Conservation (phyloP, 2,113 vertebrate species). For the Ondatra zibethicus region DNA sequence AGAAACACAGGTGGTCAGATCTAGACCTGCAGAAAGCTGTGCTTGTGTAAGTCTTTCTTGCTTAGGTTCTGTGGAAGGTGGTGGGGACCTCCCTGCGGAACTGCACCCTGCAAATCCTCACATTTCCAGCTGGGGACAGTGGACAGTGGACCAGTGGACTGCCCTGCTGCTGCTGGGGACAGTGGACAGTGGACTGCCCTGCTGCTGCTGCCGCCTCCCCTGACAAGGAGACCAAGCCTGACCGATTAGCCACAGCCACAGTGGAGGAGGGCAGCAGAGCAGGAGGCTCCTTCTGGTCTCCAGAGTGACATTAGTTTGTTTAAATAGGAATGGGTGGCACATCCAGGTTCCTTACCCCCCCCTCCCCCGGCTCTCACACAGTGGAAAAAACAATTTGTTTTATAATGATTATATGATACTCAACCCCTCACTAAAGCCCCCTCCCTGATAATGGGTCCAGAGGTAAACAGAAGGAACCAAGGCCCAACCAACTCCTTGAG, state of each 20-base stretch:
- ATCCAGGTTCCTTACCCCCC: not conserved
- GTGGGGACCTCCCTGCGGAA: not conserved
- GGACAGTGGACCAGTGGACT: too few species aligned
- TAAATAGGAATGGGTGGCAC: not conserved
- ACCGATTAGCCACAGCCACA: too few species aligned
- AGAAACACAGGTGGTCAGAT: too few species aligned
- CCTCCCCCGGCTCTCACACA: not conserved
- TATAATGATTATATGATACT: not conserved
- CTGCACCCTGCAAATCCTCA: too few species aligned
- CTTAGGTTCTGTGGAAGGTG: too few species aligned
- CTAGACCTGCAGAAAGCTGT: accelerated
- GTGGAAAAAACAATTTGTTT: conserved; percentile 3
- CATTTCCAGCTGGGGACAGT: accelerated
- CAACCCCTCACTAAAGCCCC: not conserved
- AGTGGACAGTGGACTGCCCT: not conserved
- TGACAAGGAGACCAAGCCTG: not conserved
- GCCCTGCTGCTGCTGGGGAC: not conserved
- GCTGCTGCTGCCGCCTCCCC: not conserved
- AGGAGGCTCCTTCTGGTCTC: not conserved
- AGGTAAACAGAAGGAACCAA: not conserved
- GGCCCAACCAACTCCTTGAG: not conserved
- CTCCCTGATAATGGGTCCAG: not conserved
- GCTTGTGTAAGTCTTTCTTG: not conserved
- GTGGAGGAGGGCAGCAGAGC: not conserved
- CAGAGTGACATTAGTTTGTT: not conserved